Conservation (phyloP, 2,113 vertebrate species). For the Rhombomys opimus region DNA sequence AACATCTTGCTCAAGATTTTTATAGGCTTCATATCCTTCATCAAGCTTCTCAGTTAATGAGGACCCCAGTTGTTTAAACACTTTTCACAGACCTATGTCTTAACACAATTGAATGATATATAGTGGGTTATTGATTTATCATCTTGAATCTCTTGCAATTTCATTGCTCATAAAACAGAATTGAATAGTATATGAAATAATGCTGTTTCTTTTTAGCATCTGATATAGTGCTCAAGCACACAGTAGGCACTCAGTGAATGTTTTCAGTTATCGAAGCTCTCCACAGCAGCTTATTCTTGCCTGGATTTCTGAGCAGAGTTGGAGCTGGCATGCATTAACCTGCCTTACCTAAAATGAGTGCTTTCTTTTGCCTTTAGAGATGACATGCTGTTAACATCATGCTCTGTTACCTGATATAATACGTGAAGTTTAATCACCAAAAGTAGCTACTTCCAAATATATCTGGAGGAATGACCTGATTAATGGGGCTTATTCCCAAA, state of each 20-base stretch:
- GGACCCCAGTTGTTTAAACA: not conserved
- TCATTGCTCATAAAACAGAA: not conserved
- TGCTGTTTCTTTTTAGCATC: not conserved
- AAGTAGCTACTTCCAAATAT: slow-evolving; percentile 68
- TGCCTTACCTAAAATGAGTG: slow-evolving; percentile 62
- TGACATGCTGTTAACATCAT: slow-evolving; percentile 73
- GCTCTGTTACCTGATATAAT: slow-evolving; percentile 73
- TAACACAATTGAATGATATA: not conserved
- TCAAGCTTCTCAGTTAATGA: not conserved
- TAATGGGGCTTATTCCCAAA: slow-evolving; percentile 73
- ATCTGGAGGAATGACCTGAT: slow-evolving; percentile 72
- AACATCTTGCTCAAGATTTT: not conserved
- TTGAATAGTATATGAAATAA: not conserved
- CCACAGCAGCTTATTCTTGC: no score
- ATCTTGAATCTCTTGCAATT: slow-evolving; percentile 9
- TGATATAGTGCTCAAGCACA: not conserved
- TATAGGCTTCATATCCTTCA: not conserved
- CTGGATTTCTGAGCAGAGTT: slow-evolving; percentile 22
- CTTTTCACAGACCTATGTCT: not conserved
- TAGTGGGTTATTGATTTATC: not conserved
- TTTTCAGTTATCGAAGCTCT: slow-evolving; percentile 19
- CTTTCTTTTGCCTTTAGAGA: slow-evolving; percentile 66
- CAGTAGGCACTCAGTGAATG: not conserved
- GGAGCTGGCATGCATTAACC: slow-evolving; percentile 7
- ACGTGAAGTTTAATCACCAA: slow-evolving; percentile 75